A percentile compares a stretch with the other conserved stretches of the same genome.
These are phyloP conservation scores for Drosophila ustulata DNA, from an alignment of 2,888 invertebrate genomes.

Conservation along the genomic window DNA sequence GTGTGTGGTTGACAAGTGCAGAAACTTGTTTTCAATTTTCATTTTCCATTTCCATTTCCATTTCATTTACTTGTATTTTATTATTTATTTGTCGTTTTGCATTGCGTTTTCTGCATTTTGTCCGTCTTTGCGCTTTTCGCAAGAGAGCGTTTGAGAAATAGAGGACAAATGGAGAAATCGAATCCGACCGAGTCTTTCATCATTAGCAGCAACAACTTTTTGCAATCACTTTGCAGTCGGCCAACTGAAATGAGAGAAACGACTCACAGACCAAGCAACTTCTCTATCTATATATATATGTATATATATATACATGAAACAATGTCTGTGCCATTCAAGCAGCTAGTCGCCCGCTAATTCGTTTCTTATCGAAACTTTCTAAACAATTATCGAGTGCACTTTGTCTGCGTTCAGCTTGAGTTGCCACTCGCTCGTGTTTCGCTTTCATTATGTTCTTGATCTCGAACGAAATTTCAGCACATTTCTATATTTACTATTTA, in stretches of 20 bases:
- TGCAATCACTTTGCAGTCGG: constrained; percentile 12
- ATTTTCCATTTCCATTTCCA: constrained; percentile 12
- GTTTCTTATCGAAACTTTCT: constrained; percentile 7
- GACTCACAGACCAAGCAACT: background rate
- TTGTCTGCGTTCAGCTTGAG: background rate
- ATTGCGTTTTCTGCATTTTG: constrained; percentile 7
- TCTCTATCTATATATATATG: background rate
- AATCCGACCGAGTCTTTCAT: constrained; percentile 19
- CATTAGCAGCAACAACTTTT: constrained; percentile 22
- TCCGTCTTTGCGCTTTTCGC: constrained; percentile 6
- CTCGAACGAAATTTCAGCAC: too few species aligned
- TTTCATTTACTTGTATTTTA: constrained; percentile 4
- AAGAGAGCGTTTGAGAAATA: constrained; percentile 4
- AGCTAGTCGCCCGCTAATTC: background rate
- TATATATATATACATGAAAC: background rate
- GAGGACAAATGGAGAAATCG: constrained; percentile 25
- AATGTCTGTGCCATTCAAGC: background rate
- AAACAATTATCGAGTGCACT: background rate
- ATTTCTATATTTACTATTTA: too few species aligned
- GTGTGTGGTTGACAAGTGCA: constrained; percentile 38
- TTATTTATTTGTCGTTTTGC: constrained; percentile 2
- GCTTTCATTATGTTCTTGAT: background rate
- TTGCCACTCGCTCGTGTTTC: background rate
- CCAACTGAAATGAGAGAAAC: constrained; percentile 7
- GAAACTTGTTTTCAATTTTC: constrained; percentile 40